Base-by-base conservation (phyloP, 2,888 invertebrate genomes). In the Heliconius cydno region DNA sequence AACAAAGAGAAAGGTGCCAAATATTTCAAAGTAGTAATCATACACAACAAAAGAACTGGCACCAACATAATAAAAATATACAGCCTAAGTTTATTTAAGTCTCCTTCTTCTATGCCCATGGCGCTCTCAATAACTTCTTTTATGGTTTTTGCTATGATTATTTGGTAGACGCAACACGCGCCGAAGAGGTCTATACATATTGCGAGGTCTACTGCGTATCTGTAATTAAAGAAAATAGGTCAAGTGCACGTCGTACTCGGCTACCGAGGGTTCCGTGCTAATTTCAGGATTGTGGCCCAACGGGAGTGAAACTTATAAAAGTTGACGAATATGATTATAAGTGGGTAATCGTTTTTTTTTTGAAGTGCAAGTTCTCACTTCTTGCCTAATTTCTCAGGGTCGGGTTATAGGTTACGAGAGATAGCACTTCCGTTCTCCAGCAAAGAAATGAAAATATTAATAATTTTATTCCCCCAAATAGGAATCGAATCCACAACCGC, bases 151-250 rank as follows among this genome's bases (percentile, higher is more conserved):
- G 94, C 94, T 84, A 94, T 94, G 30, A 94, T 94, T 60, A 94
- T 93, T 79, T 93, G 91, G 83, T 94, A 95, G 0, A 94, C 94
- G 80, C 93, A 93, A 82, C 94, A 94, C 0, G 94, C 93, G 0
- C 94, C 94, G 68, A 94, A 94, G 0, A 94, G 85, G 73, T 94
- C 94, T 72, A 94, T 88, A 81, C 94, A 94, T 46, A 94, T 93
- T 15, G 85, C 87, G 4, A 88, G 5, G 80, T 94, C 94, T 9
- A 94, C 94, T 72, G 92, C 90, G 72, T 90, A 89, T 74, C 91
- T 90, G 86, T 4, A 41, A 25, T 70, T 41, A 25, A 41, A 25
- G 34, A 65, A 34, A 67, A 67, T 3, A 0, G 22, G 34, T 34
- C 3, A 22, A 34, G 28, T 1, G 3, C 9, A 94, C 19, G 7